Conservation (phyloP, 2,888 invertebrate genomes). For the Drosophila seclusa region DNA sequence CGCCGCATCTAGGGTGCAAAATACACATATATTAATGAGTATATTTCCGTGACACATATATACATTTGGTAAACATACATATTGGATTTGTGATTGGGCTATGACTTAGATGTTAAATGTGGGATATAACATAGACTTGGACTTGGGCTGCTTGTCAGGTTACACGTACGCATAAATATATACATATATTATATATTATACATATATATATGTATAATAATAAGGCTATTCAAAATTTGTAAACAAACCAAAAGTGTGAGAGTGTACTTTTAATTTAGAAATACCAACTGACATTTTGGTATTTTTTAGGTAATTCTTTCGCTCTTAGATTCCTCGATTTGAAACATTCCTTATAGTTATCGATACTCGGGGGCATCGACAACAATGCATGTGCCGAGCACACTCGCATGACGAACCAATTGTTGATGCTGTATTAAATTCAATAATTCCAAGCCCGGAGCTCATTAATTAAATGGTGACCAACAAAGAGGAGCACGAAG, state of each 20-base stretch:
- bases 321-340: neutral
- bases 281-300: neutral
- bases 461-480: constrained; percentile 38
- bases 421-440: constrained; percentile 30
- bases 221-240: neutral
- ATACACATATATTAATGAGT: neutral
- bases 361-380: constrained; percentile 3
- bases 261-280: neutral
- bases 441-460: neutral
- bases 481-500: constrained; percentile 34
- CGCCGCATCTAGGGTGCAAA: constrained; percentile 86
- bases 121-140: neutral
- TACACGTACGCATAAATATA: neutral
- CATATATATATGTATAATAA: neutral
- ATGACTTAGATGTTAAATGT: neutral
- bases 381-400: constrained; percentile 39
- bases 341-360: neutral
- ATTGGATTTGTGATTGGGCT: constrained; percentile 5
- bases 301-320: neutral
- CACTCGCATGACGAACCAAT: constrained; percentile 30
- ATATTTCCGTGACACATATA: constrained; percentile 25
- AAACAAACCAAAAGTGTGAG: neutral
- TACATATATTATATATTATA: too few species aligned
- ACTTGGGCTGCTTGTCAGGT: neutral
- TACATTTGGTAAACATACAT: constrained; percentile 27